These are phyloP conservation scores for Dissostichus mawsoni DNA, from an alignment of 2,113 vertebrate genomes.

Conservation along the genomic window DNA sequence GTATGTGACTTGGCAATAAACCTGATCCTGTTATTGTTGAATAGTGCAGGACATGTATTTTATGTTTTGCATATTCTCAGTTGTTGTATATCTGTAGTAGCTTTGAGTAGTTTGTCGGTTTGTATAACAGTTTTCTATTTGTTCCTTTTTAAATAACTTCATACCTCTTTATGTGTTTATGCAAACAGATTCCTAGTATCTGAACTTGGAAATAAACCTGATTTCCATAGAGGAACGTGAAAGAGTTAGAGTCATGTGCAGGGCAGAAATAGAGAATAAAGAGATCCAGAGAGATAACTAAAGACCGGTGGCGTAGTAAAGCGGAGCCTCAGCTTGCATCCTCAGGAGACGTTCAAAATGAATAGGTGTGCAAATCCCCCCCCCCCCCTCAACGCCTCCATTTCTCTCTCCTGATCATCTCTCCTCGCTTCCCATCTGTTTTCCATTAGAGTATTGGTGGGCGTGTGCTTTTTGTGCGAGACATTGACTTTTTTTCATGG, in stretches of 20 bases:
- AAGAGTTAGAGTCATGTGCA: background rate
- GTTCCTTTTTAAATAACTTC: no score
- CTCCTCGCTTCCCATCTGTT: conserved; percentile 39
- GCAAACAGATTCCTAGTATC: no score
- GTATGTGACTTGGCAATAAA: no score
- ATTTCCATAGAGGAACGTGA: background rate
- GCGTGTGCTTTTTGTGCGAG: conserved; percentile 21
- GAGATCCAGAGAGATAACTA: conserved; percentile 17
- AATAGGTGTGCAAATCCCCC: conserved; percentile 68
- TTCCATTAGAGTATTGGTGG: conserved; percentile 43
- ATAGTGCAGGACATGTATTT: no score
- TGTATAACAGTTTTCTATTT: no score
- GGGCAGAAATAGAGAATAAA: background rate
- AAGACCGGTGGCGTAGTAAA: conserved; percentile 4
- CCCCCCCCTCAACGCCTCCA: background rate
- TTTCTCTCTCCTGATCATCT: conserved; percentile 32
- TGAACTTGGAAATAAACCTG: no score
- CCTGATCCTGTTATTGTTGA: no score
- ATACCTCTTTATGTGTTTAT: no score
- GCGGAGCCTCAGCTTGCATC: conserved; percentile 8
- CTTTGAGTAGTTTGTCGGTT: no score
- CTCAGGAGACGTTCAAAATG: conserved; percentile 55
- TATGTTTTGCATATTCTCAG: no score
- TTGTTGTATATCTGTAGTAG: no score
- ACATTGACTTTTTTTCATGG: conserved; percentile 51